Conservation (phyloP, 2,797 vertebrate species). For the Neosilurus mollespiculum region DNA sequence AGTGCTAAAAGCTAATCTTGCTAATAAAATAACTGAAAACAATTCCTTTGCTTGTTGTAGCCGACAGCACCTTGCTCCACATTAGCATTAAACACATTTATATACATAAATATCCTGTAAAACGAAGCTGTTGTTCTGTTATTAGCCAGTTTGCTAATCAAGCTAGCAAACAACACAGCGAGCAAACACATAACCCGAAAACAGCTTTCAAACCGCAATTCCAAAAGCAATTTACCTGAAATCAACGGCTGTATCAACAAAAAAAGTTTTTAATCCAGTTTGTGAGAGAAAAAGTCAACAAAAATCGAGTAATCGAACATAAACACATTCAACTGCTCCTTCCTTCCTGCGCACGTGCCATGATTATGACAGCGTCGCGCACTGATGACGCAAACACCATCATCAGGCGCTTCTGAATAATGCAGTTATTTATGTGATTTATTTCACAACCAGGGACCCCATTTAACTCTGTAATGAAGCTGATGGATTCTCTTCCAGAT, state of each 20-base stretch:
- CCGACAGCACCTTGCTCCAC: neutral
- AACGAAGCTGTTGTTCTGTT: neutral
- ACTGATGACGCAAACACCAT: slow-evolving; percentile 13
- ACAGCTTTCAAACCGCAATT: neutral
- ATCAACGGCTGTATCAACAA: neutral
- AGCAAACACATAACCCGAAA: no score
- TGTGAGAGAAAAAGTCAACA: neutral
- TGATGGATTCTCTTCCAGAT: neutral
- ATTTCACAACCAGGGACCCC: no score
- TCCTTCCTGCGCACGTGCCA: neutral
- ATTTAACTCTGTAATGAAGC: no score
- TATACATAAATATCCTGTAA: neutral
- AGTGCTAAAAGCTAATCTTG: neutral
- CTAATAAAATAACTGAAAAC: neutral
- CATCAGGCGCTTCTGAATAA: neutral
- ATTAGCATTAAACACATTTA: neutral
- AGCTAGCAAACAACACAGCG: neutral
- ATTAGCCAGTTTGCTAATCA: neutral
- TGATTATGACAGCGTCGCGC: neutral
- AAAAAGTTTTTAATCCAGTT: neutral
- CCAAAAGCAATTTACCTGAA: neutral
- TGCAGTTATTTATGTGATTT: neutral
- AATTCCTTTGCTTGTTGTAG: neutral
- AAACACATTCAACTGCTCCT: neutral
- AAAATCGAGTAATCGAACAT: neutral